Percentiles rank a stretch among this genome's conserved stretches.
phyloP scores from a whole-genome alignment of 1,140 invertebrate genomes.

The Drosophila persimilis region DNA sequence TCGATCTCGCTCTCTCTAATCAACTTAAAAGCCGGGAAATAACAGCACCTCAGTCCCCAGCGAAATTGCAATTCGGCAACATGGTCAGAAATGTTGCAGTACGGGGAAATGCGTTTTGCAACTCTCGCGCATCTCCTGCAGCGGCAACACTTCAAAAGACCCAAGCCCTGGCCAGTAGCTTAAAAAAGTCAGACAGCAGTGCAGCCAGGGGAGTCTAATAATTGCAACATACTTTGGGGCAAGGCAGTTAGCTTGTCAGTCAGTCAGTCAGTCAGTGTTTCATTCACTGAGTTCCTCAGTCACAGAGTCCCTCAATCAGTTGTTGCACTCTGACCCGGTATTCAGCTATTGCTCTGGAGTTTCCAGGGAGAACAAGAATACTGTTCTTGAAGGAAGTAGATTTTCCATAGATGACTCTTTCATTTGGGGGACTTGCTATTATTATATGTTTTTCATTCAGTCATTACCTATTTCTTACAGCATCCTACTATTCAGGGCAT shows the following conservation, averaged over 20 bases:
- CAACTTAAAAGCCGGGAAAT: constrained; percentile 65
- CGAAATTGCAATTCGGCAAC: constrained; percentile 68
- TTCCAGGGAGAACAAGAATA: not conserved
- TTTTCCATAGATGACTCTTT: too few species aligned
- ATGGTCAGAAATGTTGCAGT: constrained; percentile 49
- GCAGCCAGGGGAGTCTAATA: constrained; percentile 22
- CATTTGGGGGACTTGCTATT: too few species aligned
- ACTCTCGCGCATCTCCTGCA: constrained; percentile 22
- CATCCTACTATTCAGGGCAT: constrained; percentile 1
- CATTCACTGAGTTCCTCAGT: too few species aligned
- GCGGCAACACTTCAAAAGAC: constrained; percentile 31
- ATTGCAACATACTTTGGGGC: constrained; percentile 8
- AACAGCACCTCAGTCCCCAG: constrained; percentile 5
- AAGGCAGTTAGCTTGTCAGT: not conserved
- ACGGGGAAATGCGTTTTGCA: constrained; percentile 8
- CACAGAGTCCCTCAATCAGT: not conserved
- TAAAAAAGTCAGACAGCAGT: constrained; percentile 20
- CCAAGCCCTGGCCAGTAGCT: not conserved
- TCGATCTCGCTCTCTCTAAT: constrained; percentile 55
- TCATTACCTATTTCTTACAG: too few species aligned
- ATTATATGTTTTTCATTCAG: too few species aligned
- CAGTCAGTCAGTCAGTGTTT: too few species aligned
- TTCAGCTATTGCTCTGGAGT: not conserved
- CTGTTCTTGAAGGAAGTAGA: not conserved
- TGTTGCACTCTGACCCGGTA: not conserved